These are phyloP conservation scores for Willisornis vidua DNA, from an alignment of 2,113 vertebrate species.

Conservation along the genomic window DNA sequence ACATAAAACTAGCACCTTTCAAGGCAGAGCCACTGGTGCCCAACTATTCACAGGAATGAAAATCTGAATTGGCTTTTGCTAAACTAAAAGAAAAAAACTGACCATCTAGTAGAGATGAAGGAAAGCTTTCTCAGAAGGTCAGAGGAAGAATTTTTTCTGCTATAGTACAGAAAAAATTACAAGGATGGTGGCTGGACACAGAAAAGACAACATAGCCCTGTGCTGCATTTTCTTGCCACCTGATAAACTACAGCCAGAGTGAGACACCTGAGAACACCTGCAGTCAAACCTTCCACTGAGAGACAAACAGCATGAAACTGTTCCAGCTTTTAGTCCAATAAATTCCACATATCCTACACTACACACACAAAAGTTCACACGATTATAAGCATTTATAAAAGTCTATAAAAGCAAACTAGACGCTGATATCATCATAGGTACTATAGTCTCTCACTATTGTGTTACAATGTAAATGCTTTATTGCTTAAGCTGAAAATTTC, in stretches of 20 bases:
- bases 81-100: neutral
- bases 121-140: neutral
- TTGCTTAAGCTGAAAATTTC: neutral
- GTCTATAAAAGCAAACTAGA: neutral
- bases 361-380: neutral
- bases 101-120: neutral
- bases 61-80: neutral
- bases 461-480: neutral
- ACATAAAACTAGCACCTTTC: neutral
- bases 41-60: neutral
- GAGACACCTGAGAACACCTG: neutral
- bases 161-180: neutral
- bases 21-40: neutral
- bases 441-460: neutral
- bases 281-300: neutral
- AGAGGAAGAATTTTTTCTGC: neutral
- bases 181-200: neutral
- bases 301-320: neutral
- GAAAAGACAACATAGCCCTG: neutral
- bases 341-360: neutral
- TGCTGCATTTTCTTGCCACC: neutral
- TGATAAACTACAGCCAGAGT: neutral
- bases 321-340: neutral
- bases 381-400: neutral
- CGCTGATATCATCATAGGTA: neutral